Evolutionary conservation across 2,888 invertebrate genomes (phyloP).

Genomic region (Hylaea fasciaria): DNA sequence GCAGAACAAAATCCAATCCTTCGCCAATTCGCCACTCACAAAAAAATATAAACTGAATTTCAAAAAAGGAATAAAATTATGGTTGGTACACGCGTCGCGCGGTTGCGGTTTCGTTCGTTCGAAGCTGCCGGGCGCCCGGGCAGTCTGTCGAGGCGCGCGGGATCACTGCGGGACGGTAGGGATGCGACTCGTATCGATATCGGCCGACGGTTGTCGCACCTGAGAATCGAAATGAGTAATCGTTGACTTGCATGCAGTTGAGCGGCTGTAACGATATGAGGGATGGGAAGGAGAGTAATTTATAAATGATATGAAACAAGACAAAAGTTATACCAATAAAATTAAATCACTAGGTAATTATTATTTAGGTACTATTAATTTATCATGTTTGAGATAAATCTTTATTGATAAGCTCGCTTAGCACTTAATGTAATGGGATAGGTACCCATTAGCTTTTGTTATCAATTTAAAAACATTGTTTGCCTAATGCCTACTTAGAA

Average conservation of each 20-base stretch:
- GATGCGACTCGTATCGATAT: conserved; percentile 58
- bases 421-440: no score
- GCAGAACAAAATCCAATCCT: conserved; percentile 58
- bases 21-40: conserved; percentile 37
- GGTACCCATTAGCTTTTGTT: no score
- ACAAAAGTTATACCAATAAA: neutral
- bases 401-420: no score
- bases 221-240: conserved; percentile 23
- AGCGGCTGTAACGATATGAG: neutral
- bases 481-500: no score
- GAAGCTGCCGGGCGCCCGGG: conserved; percentile 80
- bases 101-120: conserved; percentile 79
- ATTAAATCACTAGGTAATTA: no score
- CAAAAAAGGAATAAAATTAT: conserved; percentile 52
- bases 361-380: no score
- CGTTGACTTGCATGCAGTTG: conserved; percentile 1
- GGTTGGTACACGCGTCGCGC: conserved; percentile 73
- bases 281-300: neutral
- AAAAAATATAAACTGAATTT: conserved; percentile 45
- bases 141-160: conserved; percentile 64
- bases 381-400: no score
- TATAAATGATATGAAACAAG: neutral
- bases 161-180: conserved; percentile 56
- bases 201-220: neutral
- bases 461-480: no score